A percentile compares a stretch with the other conserved stretches of the same genome.
These are phyloP conservation scores for Drosophila paranaensis DNA, from an alignment of 2,888 invertebrate genomes.

Conservation along the genomic window DNA sequence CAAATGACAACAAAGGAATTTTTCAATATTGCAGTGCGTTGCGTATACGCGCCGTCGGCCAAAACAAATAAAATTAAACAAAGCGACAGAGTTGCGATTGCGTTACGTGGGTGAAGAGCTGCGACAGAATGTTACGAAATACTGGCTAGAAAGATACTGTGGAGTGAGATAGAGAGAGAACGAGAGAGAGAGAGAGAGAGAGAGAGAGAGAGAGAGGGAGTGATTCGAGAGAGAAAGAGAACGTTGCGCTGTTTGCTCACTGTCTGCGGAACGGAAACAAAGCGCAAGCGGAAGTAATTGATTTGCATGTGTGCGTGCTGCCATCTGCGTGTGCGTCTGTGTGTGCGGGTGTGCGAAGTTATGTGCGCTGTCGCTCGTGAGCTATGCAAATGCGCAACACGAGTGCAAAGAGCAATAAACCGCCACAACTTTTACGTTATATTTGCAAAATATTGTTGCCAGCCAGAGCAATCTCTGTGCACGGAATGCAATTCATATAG, in stretches of 20 bases:
- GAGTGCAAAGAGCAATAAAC: constrained; percentile 27
- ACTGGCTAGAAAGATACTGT: not conserved
- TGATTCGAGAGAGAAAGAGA: constrained; percentile 11
- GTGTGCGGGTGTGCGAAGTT: constrained; percentile 1
- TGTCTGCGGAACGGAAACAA: constrained; percentile 67
- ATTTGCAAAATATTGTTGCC: constrained; percentile 5
- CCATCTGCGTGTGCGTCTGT: constrained; percentile 8
- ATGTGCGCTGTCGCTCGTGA: constrained; percentile 10
- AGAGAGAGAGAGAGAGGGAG: constrained; percentile 10
- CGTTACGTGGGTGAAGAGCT: constrained; percentile 15
- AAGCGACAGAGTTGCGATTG: constrained; percentile 53
- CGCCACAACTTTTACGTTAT: constrained; percentile 12
- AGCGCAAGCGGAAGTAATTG: constrained; percentile 69
- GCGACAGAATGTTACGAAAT: not conserved
- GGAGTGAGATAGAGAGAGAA: not conserved
- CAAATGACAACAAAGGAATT: constrained; percentile 74
- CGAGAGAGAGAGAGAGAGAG: not conserved
- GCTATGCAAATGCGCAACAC: constrained; percentile 50
- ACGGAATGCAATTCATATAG: not conserved
- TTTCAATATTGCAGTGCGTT: constrained; percentile 74
- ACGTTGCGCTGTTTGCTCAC: constrained; percentile 36
- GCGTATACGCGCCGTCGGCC: constrained; percentile 68
- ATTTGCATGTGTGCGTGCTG: constrained; percentile 47
- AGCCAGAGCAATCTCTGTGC: not conserved
- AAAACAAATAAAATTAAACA: constrained; percentile 75